Conservation (phyloP, 2,113 vertebrate species). For the Oryzias curvinotus region DNA sequence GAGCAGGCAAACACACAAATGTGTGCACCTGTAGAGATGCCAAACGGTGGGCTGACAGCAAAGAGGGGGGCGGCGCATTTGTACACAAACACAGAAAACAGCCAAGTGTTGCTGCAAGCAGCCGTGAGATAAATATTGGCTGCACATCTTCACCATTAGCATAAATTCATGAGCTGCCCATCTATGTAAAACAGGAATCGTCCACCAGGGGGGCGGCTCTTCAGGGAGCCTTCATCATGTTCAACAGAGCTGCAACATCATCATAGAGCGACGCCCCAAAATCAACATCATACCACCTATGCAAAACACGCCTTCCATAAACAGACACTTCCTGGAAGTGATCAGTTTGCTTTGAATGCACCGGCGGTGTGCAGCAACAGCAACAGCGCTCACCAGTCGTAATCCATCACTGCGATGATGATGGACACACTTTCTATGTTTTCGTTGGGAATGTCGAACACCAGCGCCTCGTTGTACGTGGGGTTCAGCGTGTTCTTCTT, state of each 20-base stretch:
- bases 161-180: slow-evolving; percentile 66
- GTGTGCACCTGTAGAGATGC: slow-evolving; percentile 55
- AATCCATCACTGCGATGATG: slow-evolving; percentile 90
- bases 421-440: slow-evolving; percentile 89
- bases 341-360: slow-evolving; percentile 20
- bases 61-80: slow-evolving; percentile 45
- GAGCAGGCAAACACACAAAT: slow-evolving; percentile 43
- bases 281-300: slow-evolving; percentile 16
- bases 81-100: slow-evolving; percentile 51
- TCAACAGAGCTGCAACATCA: slow-evolving; percentile 42
- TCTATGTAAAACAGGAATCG: slow-evolving; percentile 61
- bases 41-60: slow-evolving; percentile 47
- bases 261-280: slow-evolving; percentile 25
- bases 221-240: slow-evolving; percentile 35
- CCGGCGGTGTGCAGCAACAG: slow-evolving; percentile 1
- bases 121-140: slow-evolving; percentile 52
- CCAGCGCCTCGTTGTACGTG: slow-evolving; percentile 90
- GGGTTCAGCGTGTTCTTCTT: slow-evolving; percentile 95
- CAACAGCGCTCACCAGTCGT: slow-evolving; percentile 85
- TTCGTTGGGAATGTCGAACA: slow-evolving; percentile 92
- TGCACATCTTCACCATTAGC: slow-evolving; percentile 58
- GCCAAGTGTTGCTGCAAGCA: slow-evolving; percentile 53
- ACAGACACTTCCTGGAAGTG: slow-evolving; percentile 20
- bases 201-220: slow-evolving; percentile 63
- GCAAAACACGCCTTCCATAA: slow-evolving; percentile 15